Conservation (phyloP, 2,113 vertebrate genomes). For the Sinocyclocheilus grahami region DNA sequence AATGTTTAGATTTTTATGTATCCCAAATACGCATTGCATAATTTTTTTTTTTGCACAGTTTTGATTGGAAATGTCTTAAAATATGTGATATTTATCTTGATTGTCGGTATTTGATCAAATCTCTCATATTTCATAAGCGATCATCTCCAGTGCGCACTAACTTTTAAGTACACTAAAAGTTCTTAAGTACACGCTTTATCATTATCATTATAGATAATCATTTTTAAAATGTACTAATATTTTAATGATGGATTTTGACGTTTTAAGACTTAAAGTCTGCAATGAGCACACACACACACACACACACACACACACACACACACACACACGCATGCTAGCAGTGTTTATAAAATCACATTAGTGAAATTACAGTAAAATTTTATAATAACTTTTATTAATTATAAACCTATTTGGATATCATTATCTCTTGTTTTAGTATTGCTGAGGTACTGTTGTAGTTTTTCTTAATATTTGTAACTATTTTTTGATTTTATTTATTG, state of each 20-base stretch:
- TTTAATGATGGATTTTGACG: too few species aligned
- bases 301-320: conserved; percentile 26
- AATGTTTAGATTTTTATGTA: background rate
- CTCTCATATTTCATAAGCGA: background rate
- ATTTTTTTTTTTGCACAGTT: background rate
- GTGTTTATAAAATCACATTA: background rate
- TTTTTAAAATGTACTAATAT: too few species aligned
- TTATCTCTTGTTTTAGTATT: background rate
- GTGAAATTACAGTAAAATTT: background rate
- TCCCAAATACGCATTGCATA: background rate
- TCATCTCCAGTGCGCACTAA: background rate
- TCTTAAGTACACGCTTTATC: too few species aligned
- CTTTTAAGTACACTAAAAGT: background rate
- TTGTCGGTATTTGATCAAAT: background rate
- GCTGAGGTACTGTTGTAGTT: background rate
- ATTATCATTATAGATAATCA: too few species aligned
- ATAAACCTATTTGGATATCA: background rate
- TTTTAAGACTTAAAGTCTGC: too few species aligned
- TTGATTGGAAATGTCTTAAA: background rate
- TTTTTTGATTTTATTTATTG: too few species aligned
- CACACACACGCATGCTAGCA: conserved; percentile 4
- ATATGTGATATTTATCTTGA: background rate
- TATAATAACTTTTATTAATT: background rate
- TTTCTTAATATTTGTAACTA: too few species aligned
- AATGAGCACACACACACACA: background rate